Evolutionary conservation across 2,888 invertebrate species (phyloP).

Genomic region (Cheilosia vernalis): DNA sequence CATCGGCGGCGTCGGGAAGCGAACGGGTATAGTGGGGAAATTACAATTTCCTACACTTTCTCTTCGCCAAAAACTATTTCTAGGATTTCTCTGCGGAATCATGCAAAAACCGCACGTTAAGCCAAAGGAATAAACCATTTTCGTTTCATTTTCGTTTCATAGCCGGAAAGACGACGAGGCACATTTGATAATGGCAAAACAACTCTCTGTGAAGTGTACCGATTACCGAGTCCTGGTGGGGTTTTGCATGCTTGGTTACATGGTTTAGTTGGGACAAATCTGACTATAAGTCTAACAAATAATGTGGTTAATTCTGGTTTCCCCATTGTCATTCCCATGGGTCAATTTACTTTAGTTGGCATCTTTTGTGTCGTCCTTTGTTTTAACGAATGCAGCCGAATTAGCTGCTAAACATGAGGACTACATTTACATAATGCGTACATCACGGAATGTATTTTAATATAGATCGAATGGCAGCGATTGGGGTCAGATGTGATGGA

Average conservation of each 20-base stretch:
- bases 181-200: conserved; percentile 55
- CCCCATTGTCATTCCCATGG: conserved; percentile 6
- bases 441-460: conserved; percentile 54
- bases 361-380: conserved; percentile 9
- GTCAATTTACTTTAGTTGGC: conserved; percentile 40
- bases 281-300: conserved; percentile 47
- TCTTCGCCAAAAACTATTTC: conserved; percentile 40
- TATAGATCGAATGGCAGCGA: conserved; percentile 55
- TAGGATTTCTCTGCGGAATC: conserved; percentile 61
- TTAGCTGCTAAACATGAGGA: conserved; percentile 24
- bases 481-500: conserved; percentile 11
- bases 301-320: conserved; percentile 43
- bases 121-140: conserved; percentile 66
- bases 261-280: conserved; percentile 38
- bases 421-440: conserved; percentile 61
- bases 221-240: neutral
- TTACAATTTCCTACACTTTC: conserved; percentile 42
- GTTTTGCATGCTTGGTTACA: conserved; percentile 5
- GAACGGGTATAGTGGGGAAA: conserved; percentile 22
- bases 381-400: conserved; percentile 42
- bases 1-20: neutral
- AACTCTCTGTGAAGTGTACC: conserved; percentile 2
- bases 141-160: conserved; percentile 64
- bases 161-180: conserved; percentile 59
- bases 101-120: conserved; percentile 68